Evolutionary conservation across 2,113 vertebrate species (phyloP).

Genomic region (Brachyhypopomus occidentalis): DNA sequence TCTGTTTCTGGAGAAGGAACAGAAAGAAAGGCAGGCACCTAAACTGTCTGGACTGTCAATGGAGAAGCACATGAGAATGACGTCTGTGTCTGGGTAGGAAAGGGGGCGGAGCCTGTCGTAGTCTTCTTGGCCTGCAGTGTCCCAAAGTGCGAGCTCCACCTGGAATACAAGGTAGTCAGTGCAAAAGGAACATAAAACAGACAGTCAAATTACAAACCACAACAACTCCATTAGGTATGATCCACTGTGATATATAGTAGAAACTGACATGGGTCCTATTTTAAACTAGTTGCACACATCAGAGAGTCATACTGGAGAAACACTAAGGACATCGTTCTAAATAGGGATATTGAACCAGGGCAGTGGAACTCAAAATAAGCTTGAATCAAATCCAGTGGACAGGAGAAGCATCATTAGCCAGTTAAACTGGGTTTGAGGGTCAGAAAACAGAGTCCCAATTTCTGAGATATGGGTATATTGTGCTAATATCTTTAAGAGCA

Average conservation of each 20-base stretch:
- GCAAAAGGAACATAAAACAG: background rate
- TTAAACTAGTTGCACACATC: background rate
- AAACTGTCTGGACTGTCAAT: conserved; percentile 88
- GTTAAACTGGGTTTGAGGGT: conserved; percentile 43
- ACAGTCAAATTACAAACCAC: background rate
- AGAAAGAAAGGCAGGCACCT: conserved; percentile 72
- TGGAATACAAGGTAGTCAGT: conserved; percentile 40
- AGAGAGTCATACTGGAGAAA: background rate
- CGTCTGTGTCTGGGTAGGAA: conserved; percentile 82
- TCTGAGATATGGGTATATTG: background rate
- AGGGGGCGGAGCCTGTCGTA: conserved; percentile 81
- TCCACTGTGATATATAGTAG: background rate
- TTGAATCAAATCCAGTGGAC: conserved; percentile 52
- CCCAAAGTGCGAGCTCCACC: conserved; percentile 82
- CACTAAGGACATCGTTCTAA: conserved; percentile 42
- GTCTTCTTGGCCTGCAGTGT: conserved; percentile 81
- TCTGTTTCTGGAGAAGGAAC: background rate
- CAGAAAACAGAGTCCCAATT: background rate
- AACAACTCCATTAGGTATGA: background rate
- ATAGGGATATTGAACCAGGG: conserved; percentile 52
- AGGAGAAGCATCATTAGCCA: conserved; percentile 33
- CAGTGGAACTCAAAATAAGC: conserved; percentile 43
- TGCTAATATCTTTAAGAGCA: too few relatives aligned
- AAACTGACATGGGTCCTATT: background rate
- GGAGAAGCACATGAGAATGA: conserved; percentile 84